Conservation (phyloP, 37 sponge, comb jelly and placozoan genomes). For the Tethya wilhelma region DNA sequence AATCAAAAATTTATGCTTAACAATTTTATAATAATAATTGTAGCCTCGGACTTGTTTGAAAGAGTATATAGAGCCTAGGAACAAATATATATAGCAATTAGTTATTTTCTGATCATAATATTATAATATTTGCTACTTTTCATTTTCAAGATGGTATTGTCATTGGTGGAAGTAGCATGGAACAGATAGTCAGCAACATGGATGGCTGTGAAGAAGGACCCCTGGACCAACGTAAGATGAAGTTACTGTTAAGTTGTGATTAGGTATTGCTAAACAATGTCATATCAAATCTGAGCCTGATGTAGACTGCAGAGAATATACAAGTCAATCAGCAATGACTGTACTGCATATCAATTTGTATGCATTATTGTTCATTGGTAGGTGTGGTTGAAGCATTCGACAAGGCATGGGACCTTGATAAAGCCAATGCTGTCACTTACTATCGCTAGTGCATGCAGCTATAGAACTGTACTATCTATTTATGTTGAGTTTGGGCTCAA, state of each 20-base stretch:
- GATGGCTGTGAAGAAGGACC: slow-evolving; percentile 79
- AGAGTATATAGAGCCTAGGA: too few relatives aligned
- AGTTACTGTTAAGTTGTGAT: neutral
- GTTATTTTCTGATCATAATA: too few relatives aligned
- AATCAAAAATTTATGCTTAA: too few relatives aligned
- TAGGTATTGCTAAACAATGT: too few relatives aligned
- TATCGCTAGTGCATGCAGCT: slow-evolving; percentile 66
- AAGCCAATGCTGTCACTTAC: slow-evolving; percentile 73
- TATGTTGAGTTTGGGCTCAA: too few relatives aligned
- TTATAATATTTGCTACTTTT: slow-evolving; percentile 53
- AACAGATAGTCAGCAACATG: slow-evolving; percentile 68
- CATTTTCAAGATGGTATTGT: slow-evolving; percentile 71
- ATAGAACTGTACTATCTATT: too few relatives aligned
- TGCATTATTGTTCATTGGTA: too few relatives aligned
- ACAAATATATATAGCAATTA: too few relatives aligned
- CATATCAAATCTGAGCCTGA: neutral
- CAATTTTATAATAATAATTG: too few relatives aligned
- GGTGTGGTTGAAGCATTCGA: slow-evolving; percentile 87
- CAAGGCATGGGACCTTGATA: slow-evolving; percentile 82
- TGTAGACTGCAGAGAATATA: neutral
- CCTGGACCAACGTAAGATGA: slow-evolving; percentile 44
- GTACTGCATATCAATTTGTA: too few relatives aligned
- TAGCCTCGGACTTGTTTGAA: too few relatives aligned
- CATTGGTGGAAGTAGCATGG: slow-evolving; percentile 64
- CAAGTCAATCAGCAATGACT: neutral